These are phyloP conservation scores for Anas bernieri DNA, from an alignment of 2,797 vertebrate species.

Conservation along the genomic window DNA sequence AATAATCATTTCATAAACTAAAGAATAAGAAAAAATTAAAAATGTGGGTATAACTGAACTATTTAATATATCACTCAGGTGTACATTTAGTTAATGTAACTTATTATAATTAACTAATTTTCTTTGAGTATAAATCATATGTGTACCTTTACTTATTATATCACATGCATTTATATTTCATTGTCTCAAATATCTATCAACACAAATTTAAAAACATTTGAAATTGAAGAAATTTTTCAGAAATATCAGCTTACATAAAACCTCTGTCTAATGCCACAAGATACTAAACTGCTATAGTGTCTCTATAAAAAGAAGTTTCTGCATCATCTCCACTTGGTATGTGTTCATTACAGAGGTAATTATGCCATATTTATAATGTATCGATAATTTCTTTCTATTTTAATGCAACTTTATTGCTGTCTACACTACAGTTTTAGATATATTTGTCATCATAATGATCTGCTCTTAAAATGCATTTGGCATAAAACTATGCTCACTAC, in stretches of 20 bases:
- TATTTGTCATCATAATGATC: background rate
- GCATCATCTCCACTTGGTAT: background rate
- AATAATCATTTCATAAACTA: background rate
- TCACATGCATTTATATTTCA: background rate
- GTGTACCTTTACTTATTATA: background rate
- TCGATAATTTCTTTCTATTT: background rate
- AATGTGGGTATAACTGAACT: background rate
- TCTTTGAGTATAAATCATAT: background rate
- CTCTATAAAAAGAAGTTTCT: background rate
- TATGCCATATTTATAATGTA: background rate
- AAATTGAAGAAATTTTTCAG: background rate
- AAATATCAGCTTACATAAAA: background rate
- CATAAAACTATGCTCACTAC: background rate
- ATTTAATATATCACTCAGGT: background rate
- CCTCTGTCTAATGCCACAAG: background rate
- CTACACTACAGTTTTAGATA: background rate
- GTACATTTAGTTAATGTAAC: background rate
- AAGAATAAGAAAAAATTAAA: background rate
- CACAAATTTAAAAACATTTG: background rate
- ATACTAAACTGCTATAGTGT: rapidly evolving
- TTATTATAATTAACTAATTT: background rate
- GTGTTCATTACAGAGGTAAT: background rate
- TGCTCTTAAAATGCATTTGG: background rate
- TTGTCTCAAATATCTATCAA: background rate
- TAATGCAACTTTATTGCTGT: background rate